A percentile compares a stretch with the other conserved stretches of the same genome.
Evolutionary conservation across 2,113 vertebrate genomes (phyloP).

Genomic region (Nibea albiflora): DNA sequence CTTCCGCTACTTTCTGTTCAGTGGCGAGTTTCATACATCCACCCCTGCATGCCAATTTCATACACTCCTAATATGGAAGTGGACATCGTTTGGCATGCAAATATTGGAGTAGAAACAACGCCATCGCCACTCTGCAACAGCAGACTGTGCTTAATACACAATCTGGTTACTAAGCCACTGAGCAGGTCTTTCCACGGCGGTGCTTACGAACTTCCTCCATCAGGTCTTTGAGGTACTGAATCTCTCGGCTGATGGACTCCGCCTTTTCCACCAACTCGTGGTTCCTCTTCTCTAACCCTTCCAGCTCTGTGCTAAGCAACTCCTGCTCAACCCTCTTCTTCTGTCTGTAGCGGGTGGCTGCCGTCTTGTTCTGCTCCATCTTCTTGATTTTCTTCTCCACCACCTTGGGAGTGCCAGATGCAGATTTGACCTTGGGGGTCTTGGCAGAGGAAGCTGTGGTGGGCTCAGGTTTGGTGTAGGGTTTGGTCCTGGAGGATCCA

Average conservation of each 20-base stretch:
- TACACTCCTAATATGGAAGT: background rate
- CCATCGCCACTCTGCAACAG: background rate
- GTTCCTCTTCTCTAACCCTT: slow-evolving; percentile 89
- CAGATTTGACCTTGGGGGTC: slow-evolving; percentile 66
- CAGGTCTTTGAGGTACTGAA: slow-evolving; percentile 94
- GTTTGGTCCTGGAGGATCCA: slow-evolving; percentile 78
- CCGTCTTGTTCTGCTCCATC: slow-evolving; percentile 98
- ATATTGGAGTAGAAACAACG: slow-evolving; percentile 26
- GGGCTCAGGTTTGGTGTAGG: slow-evolving; percentile 81
- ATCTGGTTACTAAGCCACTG: slow-evolving; percentile 35
- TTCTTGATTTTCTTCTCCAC: slow-evolving; percentile 95
- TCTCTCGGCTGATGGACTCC: slow-evolving; percentile 92
- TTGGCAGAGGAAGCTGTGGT: slow-evolving; percentile 59
- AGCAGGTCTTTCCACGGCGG: slow-evolving; percentile 76
- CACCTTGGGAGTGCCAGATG: slow-evolving; percentile 84
- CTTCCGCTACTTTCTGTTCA: background rate
- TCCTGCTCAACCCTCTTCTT: slow-evolving; percentile 94
- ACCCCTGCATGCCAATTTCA: background rate
- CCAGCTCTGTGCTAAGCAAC: slow-evolving; percentile 82
- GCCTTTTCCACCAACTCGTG: slow-evolving; percentile 87
- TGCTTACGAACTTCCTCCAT: slow-evolving; percentile 95
- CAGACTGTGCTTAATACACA: background rate
- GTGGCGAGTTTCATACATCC: slow-evolving; percentile 5
- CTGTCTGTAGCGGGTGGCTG: slow-evolving; percentile 94
- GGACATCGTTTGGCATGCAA: background rate